Evolutionary conservation across 2,113 vertebrate genomes (phyloP).

Genomic region (Phrynosoma platyrhinos): DNA sequence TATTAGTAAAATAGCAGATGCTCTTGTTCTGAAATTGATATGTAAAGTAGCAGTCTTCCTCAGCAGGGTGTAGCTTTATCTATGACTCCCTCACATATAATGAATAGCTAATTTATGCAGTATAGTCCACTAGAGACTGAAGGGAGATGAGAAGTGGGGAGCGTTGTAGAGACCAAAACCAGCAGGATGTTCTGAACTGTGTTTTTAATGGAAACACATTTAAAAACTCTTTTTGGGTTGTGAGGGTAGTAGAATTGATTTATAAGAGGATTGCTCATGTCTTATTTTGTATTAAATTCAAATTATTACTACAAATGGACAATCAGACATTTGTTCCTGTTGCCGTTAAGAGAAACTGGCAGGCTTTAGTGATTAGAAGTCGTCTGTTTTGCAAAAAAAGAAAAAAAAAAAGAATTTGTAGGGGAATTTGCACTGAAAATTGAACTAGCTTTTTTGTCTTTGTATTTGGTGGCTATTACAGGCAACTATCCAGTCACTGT

Average conservation of each 20-base stretch:
- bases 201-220: constrained; percentile 72
- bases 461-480: not conserved
- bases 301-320: constrained; percentile 53
- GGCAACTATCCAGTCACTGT: not conserved
- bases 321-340: constrained; percentile 26
- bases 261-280: constrained; percentile 59
- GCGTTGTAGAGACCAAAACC: constrained; percentile 55
- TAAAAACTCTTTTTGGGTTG: constrained; percentile 61
- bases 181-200: constrained; percentile 68
- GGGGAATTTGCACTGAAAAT: constrained; percentile 1
- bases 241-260: constrained; percentile 45
- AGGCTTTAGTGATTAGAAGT: constrained; percentile 13
- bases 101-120: constrained; percentile 79
- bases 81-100: constrained; percentile 75
- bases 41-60: constrained; percentile 70
- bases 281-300: constrained; percentile 64
- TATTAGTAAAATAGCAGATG: constrained; percentile 78
- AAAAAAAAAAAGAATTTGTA: not conserved
- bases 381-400: constrained; percentile 26
- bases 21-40: constrained; percentile 73
- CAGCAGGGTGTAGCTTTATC: constrained; percentile 71
- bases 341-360: constrained; percentile 24
- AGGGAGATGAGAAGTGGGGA: constrained; percentile 29
- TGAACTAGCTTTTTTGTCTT: not conserved
- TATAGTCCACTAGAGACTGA: constrained; percentile 68